Base-by-base conservation (phyloP, 2,888 invertebrate species). In the Brassicogethes aeneus region DNA sequence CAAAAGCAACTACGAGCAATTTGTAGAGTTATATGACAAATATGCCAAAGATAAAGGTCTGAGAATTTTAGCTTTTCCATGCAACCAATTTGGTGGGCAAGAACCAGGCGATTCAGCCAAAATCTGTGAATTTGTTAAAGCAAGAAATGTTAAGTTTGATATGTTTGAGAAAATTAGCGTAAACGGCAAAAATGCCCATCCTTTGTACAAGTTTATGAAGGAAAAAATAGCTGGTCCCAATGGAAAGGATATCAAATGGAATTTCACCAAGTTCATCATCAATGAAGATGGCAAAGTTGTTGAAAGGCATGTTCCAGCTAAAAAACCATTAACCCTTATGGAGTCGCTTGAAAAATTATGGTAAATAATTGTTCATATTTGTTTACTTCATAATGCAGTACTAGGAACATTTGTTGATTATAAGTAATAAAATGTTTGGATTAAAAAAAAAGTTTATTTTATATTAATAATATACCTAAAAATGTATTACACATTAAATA, bases 251-350 rank as follows among this genome's bases (percentile, higher is more conserved):
- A 85, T 91, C 53, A 88, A 88, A 60, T 91, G 90, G 90, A 91
- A 91, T 66, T 91, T 88, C 61, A 81, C 86, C 1, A 91, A 91
- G 65, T 91, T 91, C 65, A 71, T 91, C 16, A 70, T 90, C 8
- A 76, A 88, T 60, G 78, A 75, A 54, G 68, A 82, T 32, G 89
- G 89, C 0, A 65, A 75, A 10, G 81, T 82, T 0, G 78, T 82
- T 3, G 78, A 77, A 49, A 69, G 84, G 45, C 75, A 77, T 46
- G 44, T 73, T 0, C 78, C 84, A 3, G 47, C 53, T 32, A 57
- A 56, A 13, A 64, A 65, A 45, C 66, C 67, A 10, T 43, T 59
- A 3, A 56, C 49, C 33, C 44, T 67, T 36, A 55, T 64, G 3
- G 54, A 59, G n/a, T 56, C 55, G 36, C 51, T 67, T 23, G 57